Evolutionary conservation across 92 coral and sea anemone genomes (phyloP), one percentile per base, ranked within the genome.

Genomic region (Porites divaricata): DNA sequence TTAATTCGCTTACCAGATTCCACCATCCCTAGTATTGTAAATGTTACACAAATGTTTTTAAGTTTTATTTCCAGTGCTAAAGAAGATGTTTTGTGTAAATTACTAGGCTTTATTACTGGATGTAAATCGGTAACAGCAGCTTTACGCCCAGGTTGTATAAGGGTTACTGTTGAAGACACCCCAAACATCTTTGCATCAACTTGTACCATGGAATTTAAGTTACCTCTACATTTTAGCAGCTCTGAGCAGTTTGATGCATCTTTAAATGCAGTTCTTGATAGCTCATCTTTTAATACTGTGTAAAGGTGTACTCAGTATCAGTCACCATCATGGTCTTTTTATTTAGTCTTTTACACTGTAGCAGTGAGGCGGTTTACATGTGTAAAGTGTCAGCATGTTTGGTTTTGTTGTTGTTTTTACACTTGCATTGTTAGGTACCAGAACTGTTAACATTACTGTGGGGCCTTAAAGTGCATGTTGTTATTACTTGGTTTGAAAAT

Each of bases 21-120:
- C 76, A 80, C 68, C 73, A 20, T 67, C 66, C 85, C 85, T 26
- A 61, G 75, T 65, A 75, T 87, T 17, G 28, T 45, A 23, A 72
- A 65, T 79, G 86, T 78, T 45, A 54, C 75, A 41, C 83, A 77
- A n/a, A 71, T 78, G 90, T 61, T 85, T 1, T 8, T 76, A 6
- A 76, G 77, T 54, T 85, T 77, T 15, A 85, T 85, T 69, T 41
- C 23, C 45, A 72, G 68, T 70, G 85, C 90, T 69, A 79, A 79
- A 4, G 63, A 86, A 86, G 81, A 80, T 24, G 81, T 26, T 11
- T 52, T 86, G 79, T 50, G 79, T 67, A 59, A 61, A 20, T 79
- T 79, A 13, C 51, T 86, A 24, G 74, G 79, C 59, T 86, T 86
- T 86, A 80, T 86, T 16, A 86, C 90, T 28, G 81, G 90, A 45